These are phyloP conservation scores for Eurosta solidaginis DNA, from an alignment of 1,140 invertebrate species.

Conservation along the genomic window DNA sequence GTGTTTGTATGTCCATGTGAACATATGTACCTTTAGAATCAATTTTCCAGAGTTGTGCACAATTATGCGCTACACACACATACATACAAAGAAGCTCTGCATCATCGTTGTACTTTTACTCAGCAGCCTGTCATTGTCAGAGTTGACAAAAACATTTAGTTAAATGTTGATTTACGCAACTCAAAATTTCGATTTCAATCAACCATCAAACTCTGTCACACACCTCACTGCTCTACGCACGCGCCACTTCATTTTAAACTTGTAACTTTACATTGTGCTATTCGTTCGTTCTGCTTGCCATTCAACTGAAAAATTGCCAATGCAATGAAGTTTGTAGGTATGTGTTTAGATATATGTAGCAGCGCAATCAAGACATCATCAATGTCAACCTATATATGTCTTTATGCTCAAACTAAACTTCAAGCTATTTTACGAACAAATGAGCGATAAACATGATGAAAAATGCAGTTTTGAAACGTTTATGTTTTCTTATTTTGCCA, in stretches of 20 bases:
- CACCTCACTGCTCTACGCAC: background rate
- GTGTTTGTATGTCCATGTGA: too few relatives aligned
- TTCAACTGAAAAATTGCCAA: background rate
- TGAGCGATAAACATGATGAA: background rate
- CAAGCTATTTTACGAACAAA: background rate
- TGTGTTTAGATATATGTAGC: background rate
- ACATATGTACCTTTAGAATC: too few relatives aligned
- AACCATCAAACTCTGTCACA: background rate
- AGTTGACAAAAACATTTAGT: background rate
- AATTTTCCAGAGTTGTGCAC: too few relatives aligned
- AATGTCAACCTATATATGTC: constrained; percentile 19
- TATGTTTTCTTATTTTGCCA: background rate
- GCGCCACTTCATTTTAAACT: background rate
- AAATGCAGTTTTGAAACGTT: too few relatives aligned
- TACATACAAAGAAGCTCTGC: too few relatives aligned
- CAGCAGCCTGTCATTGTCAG: background rate
- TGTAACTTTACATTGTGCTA: background rate
- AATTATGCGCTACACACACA: too few relatives aligned
- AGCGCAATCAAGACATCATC: constrained; percentile 25
- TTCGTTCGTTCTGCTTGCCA: background rate
- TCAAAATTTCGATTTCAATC: background rate
- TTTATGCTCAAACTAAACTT: background rate
- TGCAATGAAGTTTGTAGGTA: background rate
- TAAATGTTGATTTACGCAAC: background rate
- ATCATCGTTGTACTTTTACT: background rate